Evolutionary conservation across 2,888 invertebrate genomes (phyloP).

Genomic region (Ligdia adustata): DNA sequence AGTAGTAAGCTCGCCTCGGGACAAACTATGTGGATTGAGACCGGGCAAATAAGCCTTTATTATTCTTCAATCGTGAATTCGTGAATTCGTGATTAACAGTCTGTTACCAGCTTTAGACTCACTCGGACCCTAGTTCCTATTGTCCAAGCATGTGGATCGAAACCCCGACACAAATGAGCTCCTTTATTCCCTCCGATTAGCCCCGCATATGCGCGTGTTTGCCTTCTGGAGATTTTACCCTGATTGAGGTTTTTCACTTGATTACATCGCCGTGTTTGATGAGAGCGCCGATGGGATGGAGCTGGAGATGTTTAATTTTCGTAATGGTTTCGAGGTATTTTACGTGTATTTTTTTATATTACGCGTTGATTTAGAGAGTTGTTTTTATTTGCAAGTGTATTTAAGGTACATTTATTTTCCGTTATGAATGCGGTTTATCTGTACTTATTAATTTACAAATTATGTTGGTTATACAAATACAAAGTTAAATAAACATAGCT

Average conservation of each 20-base stretch:
- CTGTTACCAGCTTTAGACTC: constrained; percentile 1
- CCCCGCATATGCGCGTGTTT: constrained; percentile 32
- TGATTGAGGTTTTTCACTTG: constrained; percentile 38
- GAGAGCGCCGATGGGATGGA: constrained; percentile 9
- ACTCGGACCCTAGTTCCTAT: constrained; percentile 42
- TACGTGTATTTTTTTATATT: constrained; percentile 6
- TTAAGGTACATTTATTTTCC: constrained; percentile 2
- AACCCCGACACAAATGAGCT: constrained; percentile 53
- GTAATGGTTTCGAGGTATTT: constrained; percentile 10
- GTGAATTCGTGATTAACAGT: not conserved
- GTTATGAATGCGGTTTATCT: too few species aligned
- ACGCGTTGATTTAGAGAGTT: constrained; percentile 6
- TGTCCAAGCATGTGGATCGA: constrained; percentile 71
- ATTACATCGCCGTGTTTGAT: constrained; percentile 31
- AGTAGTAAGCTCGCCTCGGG: too few species aligned
- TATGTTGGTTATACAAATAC: too few species aligned
- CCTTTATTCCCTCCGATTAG: constrained; percentile 35
- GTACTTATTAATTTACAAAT: too few species aligned
- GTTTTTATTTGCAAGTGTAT: too few species aligned
- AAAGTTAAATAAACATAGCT: too few species aligned
- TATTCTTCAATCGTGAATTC: too few species aligned
- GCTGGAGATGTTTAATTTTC: constrained; percentile 17
- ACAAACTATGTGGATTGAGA: too few species aligned
- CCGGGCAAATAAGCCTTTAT: too few species aligned
- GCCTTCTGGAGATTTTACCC: constrained; percentile 33